Evolutionary conservation across 2,888 invertebrate genomes (phyloP), one percentile per base, ranked within the genome.

Genomic region (Nowickia ferox): DNA sequence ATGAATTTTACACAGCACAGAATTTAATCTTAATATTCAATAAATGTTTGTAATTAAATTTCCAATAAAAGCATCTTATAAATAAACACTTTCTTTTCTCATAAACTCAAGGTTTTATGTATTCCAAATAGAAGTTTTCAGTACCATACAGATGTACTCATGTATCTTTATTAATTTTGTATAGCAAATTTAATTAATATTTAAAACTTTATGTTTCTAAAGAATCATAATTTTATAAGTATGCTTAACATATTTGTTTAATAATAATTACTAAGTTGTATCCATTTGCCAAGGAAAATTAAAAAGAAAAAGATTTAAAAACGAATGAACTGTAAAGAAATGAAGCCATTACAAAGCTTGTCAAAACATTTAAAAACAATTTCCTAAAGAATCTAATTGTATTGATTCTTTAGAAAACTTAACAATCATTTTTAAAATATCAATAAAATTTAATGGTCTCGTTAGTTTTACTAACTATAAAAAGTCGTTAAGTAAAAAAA

Each of bases 361-460:
- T 76, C 17, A 66, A 46, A 53, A 53, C 40, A 63, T 75, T 75
- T 30, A 6, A 9, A 9, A 44, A 38, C 44, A 44, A 55, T 38
- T 61, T n/a, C 17, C 17, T 48, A 69, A 78, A 22, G 38, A 74
- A 51, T 42, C 66, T 30, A 57, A 61, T 63, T 44, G 10, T 53
- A 75, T 55, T 80, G 69, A 30, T 30, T 30, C 30, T 30, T 30
- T 30, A 30, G 30, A 30, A 30, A 30, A 30, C 44, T 51, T 59
- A 71, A 79, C 59, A 82, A 75, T 46, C 61, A 61, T 78, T 40
- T 57, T 59, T 59, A 74, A 77, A 74, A 75, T 79, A 75, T 44
- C 71, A 75, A 86, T 86, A 82, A 82, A 82, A 71, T 55, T 59
- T 79, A 66, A 82, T 86, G 78, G 72, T 71, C 78, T 79, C 79